Evolutionary conservation across 2,888 invertebrate genomes (phyloP).

Genomic region (Torymus auratus): DNA sequence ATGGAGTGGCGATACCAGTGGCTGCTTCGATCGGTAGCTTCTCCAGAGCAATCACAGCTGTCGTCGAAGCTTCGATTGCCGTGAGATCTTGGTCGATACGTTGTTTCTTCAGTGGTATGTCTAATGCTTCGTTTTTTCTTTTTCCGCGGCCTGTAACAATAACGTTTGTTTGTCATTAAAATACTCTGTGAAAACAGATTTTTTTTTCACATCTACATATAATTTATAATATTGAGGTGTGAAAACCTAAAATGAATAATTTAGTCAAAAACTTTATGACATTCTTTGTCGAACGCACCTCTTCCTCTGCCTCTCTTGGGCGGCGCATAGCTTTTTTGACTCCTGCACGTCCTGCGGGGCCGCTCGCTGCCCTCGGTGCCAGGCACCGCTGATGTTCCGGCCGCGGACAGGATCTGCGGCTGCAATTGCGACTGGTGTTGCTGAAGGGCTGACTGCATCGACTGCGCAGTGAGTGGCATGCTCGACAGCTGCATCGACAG

Average conservation of each 20-base stretch:
- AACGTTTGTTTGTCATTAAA: too few relatives aligned
- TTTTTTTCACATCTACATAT: too few relatives aligned
- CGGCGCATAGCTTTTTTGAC: constrained; percentile 74
- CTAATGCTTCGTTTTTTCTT: constrained; percentile 67
- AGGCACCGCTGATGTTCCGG: too few relatives aligned
- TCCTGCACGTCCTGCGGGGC: constrained; percentile 74
- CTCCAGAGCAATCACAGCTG: constrained; percentile 69
- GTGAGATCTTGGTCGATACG: constrained; percentile 71
- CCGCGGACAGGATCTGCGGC: constrained; percentile 57
- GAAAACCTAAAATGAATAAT: background rate
- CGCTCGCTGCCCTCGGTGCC: constrained; percentile 69
- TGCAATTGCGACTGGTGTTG: constrained; percentile 31
- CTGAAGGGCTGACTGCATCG: constrained; percentile 3
- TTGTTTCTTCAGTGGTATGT: constrained; percentile 63
- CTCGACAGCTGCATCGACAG: constrained; percentile 23
- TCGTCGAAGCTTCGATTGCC: constrained; percentile 70
- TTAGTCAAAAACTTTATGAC: background rate
- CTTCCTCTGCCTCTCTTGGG: constrained; percentile 74
- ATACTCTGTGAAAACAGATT: too few relatives aligned
- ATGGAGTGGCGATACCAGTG: constrained; percentile 59
- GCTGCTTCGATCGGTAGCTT: constrained; percentile 58
- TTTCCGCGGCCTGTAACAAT: constrained; percentile 65
- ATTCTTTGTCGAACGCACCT: constrained; percentile 62
- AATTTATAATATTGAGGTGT: background rate
- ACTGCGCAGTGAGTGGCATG: too few relatives aligned